Percentiles rank a stretch among this genome's conserved stretches.
Evolutionary conservation across 2,888 invertebrate genomes (phyloP).

Genomic region (Cecidostiba fungosa): DNA sequence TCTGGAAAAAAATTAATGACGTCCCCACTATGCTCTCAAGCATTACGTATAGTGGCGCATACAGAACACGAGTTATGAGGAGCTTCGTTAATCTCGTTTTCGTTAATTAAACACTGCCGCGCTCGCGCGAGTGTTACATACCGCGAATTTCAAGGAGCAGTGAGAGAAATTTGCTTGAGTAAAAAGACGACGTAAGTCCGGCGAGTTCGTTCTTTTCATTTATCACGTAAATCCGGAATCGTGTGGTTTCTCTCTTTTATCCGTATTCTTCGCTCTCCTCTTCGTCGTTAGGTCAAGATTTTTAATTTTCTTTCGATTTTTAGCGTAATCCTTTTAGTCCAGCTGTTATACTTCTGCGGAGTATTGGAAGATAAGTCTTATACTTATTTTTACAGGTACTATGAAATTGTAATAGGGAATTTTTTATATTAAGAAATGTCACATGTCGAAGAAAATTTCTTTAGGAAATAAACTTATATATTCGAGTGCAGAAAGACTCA

Average conservation of each 20-base stretch:
- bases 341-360: not conserved
- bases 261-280: not conserved
- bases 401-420: too few species aligned
- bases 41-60: not conserved
- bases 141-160: constrained; percentile 14
- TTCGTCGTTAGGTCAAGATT: not conserved
- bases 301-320: not conserved
- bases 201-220: not conserved
- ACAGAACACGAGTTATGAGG: not conserved
- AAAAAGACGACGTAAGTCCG: not conserved
- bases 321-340: not conserved
- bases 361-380: not conserved
- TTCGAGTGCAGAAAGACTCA: not conserved
- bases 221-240: not conserved
- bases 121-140: not conserved
- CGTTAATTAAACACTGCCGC: constrained; percentile 47
- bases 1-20: constrained; percentile 42
- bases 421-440: too few species aligned
- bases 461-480: too few species aligned
- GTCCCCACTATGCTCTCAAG: constrained; percentile 12
- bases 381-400: not conserved
- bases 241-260: not conserved
- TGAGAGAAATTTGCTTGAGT: constrained; percentile 9
- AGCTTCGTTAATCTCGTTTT: constrained; percentile 57
- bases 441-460: too few species aligned